Conservation (phyloP, 2,113 vertebrate genomes). For the Lathamus discolor region DNA sequence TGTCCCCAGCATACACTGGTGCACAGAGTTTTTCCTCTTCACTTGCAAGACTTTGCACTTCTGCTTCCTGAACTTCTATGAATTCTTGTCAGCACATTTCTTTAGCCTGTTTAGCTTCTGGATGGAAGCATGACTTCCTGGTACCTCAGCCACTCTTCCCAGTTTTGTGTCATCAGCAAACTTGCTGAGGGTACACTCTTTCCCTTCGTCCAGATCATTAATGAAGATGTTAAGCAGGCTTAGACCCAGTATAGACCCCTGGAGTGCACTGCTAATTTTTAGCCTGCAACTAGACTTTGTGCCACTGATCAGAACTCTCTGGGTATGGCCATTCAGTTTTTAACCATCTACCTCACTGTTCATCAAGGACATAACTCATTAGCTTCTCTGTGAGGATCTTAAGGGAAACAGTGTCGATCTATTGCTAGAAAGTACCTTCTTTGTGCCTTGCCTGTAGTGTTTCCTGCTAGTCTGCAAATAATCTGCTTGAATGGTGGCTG, state of each 20-base stretch:
- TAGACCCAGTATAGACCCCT: background rate
- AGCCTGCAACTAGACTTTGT: background rate
- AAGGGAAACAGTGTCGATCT: background rate
- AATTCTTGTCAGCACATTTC: background rate
- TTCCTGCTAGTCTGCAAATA: background rate
- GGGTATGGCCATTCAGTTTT: background rate
- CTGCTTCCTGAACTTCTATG: background rate
- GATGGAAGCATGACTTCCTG: background rate
- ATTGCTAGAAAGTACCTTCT: background rate
- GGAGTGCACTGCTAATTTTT: background rate
- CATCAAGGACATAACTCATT: background rate
- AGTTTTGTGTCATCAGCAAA: background rate
- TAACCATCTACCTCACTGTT: background rate
- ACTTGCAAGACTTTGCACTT: background rate
- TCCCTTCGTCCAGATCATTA: background rate
- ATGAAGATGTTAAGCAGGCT: background rate
- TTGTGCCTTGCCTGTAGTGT: background rate
- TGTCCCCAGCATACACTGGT: accelerated
- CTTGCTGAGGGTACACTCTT: background rate
- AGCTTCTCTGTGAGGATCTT: background rate
- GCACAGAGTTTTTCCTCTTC: background rate
- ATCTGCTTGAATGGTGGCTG: background rate
- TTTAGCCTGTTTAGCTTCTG: background rate
- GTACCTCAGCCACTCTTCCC: background rate
- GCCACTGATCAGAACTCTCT: background rate